Base-by-base conservation (phyloP, 2,113 vertebrate species). In the Ophthalmolycus amberensis region DNA sequence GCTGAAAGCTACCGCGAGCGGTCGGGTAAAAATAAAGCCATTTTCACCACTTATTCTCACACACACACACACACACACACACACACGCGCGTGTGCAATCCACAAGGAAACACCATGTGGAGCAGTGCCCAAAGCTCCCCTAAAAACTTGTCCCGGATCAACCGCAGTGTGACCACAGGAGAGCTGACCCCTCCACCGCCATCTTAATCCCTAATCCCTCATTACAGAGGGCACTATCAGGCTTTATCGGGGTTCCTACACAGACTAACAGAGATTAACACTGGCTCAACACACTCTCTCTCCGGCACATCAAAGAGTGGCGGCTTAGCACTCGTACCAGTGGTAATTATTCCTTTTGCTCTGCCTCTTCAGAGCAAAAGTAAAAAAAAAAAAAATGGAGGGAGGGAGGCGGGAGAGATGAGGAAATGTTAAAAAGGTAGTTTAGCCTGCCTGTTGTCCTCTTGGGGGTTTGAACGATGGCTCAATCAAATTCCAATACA, bases 191-290 rank as follows among this genome's bases (percentile, higher is more conserved):
- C 77, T 87, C 71, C 66, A 66, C 84, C 29, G 52, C 72, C 27
- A 65, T 69, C 87, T 90, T 93, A 92, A 93, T 93, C 85, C 89
- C 66, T 91, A 91, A 94, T 92, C 91, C 91, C 85, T 92, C 91
- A 93, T 93, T 93, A 93, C 87, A 82, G 90, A 80, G 88, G 32
- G 76, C 3, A 14, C 84, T 88, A 93, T 91, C 90, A 38, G 78
- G 82, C 77, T 18, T 92, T 89, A 92, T 91, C 90, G 6, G 68
- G 81, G 83, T 56, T 88, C 86, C 83, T 79, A 86, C 80, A 89
- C 89, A 90, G 85, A 82, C 91, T 84, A 89, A 86, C 71, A 85
- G 79, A 93, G 93, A 93, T 94, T 93, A 94, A 92, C 90, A 87
- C 86, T 71, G 87, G 90, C 90, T 94, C 89, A 89, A 88, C 85